Evolutionary conservation across 2,888 invertebrate genomes (phyloP).

Genomic region (Clostera curtula): DNA sequence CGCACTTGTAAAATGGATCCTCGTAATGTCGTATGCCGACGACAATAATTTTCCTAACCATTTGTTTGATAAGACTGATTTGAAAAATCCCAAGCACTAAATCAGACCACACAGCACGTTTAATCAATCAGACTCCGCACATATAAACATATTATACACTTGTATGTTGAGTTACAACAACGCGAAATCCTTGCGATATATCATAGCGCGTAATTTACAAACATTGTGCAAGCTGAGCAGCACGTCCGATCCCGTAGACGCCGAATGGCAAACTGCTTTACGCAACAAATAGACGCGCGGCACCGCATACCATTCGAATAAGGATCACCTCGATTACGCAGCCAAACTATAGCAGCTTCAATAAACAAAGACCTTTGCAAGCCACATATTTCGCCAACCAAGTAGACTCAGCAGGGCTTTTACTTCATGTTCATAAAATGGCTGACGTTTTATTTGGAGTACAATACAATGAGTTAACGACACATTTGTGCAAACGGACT

Average conservation of each 20-base stretch:
- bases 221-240: constrained; percentile 27
- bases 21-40: constrained; percentile 64
- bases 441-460: constrained; percentile 15
- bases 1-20: constrained; percentile 67
- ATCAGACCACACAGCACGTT: constrained; percentile 32
- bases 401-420: constrained; percentile 24
- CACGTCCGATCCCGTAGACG: constrained; percentile 42
- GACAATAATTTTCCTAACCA: constrained; percentile 67
- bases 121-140: constrained; percentile 39
- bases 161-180: constrained; percentile 41
- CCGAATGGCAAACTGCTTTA: constrained; percentile 48
- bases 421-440: constrained; percentile 25
- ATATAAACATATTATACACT: constrained; percentile 41
- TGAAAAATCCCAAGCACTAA: constrained; percentile 36
- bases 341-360: constrained; percentile 40
- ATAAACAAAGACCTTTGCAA: constrained; percentile 46
- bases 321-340: constrained; percentile 64
- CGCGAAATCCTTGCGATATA: constrained; percentile 40
- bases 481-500: constrained; percentile 45
- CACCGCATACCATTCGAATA: constrained; percentile 61
- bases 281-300: constrained; percentile 45
- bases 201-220: constrained; percentile 42
- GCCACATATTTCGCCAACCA: constrained; percentile 35
- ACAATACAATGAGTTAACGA: constrained; percentile 5
- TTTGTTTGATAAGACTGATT: constrained; percentile 36